Base-by-base conservation (phyloP, 1,140 invertebrate species). In the Drosophila sturtevanti region DNA sequence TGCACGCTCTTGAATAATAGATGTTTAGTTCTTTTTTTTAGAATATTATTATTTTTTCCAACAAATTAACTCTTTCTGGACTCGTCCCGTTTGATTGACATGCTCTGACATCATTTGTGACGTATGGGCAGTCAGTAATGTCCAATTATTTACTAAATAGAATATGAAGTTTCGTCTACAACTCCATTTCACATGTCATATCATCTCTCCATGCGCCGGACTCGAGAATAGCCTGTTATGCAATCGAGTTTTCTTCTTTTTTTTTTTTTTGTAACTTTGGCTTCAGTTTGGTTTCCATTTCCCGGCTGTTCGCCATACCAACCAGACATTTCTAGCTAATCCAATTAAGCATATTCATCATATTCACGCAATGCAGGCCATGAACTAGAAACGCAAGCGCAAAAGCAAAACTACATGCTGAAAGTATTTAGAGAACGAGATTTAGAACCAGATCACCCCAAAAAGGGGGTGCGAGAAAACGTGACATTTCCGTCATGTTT, bases 1-100 rank as follows among this genome's bases (percentile, higher is more conserved):
- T 95, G 92, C 81, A 95, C 95, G 94, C 94, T 61, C 63, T 77
- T n/a, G 37, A 12, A 38, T 4, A 2, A 14, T 4, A 52, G 0
- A 0, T 34, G 51, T 41, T 55, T 67, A 41, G 62, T 61, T 18
- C 22, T 18, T 22, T 54, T 51, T 41, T 64, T 62, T 41, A 34
- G 14, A 4, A 14, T 9, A 22, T 35, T 14, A 38, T 16, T 0
- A 55, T 51, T 7, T 68, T 38, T 54, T 41, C 64, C 37, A 16
- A 12, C 10, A 10, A 27, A 12, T 35, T 37, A 56, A 38, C 41
- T n/a, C 22, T 35, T 68, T 27, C 41, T 18, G n/a, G 7, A 11
- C 0, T 18, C 22, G 55, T 35, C 10, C 35, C 37, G 1, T 35
- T 51, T 79, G 44, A 77, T 76, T 68, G 59, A 72, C 63, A 69